Percentiles rank a stretch among this genome's conserved stretches.
These are phyloP conservation scores for Spodoptera litura DNA, from an alignment of 1,140 invertebrate genomes.

Conservation along the genomic window DNA sequence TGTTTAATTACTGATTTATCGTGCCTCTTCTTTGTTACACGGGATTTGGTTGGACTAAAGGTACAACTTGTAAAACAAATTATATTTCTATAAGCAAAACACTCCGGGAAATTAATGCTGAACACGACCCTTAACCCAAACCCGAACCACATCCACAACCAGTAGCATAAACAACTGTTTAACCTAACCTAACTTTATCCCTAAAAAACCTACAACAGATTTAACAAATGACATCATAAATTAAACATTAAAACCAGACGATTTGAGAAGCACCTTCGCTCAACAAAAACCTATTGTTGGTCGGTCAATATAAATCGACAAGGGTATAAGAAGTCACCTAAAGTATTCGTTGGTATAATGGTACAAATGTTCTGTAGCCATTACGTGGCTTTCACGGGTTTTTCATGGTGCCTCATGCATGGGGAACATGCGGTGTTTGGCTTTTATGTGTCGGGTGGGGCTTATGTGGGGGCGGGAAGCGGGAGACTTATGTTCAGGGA, in stretches of 20 bases:
- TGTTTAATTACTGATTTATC: too few species aligned
- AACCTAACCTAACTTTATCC: background rate
- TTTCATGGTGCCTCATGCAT: constrained; percentile 77
- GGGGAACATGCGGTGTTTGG: constrained; percentile 70
- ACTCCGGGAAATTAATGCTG: too few species aligned
- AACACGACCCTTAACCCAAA: too few species aligned
- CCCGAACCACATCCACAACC: too few species aligned
- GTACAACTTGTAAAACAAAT: too few species aligned
- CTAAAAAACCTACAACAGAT: constrained; percentile 43
- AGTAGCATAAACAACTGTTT: too few species aligned
- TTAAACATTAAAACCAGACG: constrained; percentile 71
- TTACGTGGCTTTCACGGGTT: constrained; percentile 81
- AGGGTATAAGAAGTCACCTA: constrained; percentile 49
- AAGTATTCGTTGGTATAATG: constrained; percentile 77
- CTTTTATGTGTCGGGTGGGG: constrained; percentile 64
- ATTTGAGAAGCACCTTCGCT: constrained; percentile 67
- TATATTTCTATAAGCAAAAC: too few species aligned
- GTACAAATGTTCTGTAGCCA: constrained; percentile 80
- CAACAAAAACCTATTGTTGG: constrained; percentile 61
- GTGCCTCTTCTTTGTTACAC: too few species aligned
- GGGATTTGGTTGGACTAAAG: too few species aligned
- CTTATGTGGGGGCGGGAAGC: constrained; percentile 37
- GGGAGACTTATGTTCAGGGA: background rate
- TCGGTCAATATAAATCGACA: constrained; percentile 53
- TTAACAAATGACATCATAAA: constrained; percentile 78